Base-by-base conservation (phyloP, 2,888 invertebrate genomes). In the Xanthorhoe spadicearia region DNA sequence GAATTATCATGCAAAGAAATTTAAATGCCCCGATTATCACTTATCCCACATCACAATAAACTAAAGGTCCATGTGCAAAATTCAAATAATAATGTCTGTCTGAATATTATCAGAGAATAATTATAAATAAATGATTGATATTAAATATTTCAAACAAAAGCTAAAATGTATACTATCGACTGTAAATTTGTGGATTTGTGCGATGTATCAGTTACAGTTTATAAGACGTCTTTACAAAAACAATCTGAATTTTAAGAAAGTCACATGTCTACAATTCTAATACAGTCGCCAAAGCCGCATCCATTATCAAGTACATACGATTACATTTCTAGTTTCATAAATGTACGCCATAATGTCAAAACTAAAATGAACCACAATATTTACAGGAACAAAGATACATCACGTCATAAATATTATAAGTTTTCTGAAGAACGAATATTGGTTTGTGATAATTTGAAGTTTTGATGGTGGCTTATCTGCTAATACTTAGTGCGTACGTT, bases 351-450 rank as follows among this genome's bases (percentile, higher is more conserved):
- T 68, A 61, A 71, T 79, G 82, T 83, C 81, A 79, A 79, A 75
- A 75, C 75, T 75, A 80, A 77, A 77, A 66, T 58, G 38, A 70
- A 63, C 52, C 38, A 55, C 17, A 15, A 48, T 81, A 80, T 81
- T 72, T 80, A 81, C 80, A 83, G 76, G 78, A 81, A 78, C 75
- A 77, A 70, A 54, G 71, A 70, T 71, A 75, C 65, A 60, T 64
- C 63, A 69, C 61, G 69, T 69, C 69, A 66, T 63, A 63, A 54
- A 63, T 65, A 50, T 49, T 23, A 23, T 63, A 59, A 35, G 32
- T 54, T 55, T 55, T 35, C 57, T 51, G 32, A 54, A 61, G 28
- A 23, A 49, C 56, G 28, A 55, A 51, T 17, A 59, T 19, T 60
- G 48, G 28, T 15, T 56, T 13, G 18, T 38, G 18, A 18, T n/a